A percentile compares a stretch with the other conserved stretches of the same genome.
phyloP scores from a whole-genome alignment of 2,113 vertebrate species.

The Charina bottae region DNA sequence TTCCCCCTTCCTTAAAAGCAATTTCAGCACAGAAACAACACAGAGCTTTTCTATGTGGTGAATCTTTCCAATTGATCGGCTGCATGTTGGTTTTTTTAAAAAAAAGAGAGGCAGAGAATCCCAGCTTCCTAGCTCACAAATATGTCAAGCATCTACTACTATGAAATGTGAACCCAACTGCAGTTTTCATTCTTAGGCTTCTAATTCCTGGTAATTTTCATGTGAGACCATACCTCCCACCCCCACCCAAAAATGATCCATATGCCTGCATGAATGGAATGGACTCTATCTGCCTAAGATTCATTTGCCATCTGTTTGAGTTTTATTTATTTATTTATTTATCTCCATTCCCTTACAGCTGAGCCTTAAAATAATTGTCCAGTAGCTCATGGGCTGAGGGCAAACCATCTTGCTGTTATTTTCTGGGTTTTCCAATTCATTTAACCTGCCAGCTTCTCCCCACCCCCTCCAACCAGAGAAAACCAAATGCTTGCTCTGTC shows the following conservation, averaged over 20 bases:
- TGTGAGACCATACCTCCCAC: slow-evolving; percentile 45
- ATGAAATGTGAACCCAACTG: slow-evolving; percentile 14
- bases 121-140: not conserved
- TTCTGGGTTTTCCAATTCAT: slow-evolving; percentile 73
- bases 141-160: slow-evolving; percentile 27
- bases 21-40: not conserved
- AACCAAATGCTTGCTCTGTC: slow-evolving; percentile 66
- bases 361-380: slow-evolving; percentile 77
- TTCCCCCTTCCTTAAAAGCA: not conserved
- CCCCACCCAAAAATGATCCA: slow-evolving; percentile 35
- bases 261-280: slow-evolving; percentile 64
- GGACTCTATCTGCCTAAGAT: slow-evolving; percentile 56
- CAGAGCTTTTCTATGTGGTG: slow-evolving; percentile 1
- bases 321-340: not conserved
- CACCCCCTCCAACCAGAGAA: slow-evolving; percentile 48
- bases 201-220: slow-evolving; percentile 57
- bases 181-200: slow-evolving; percentile 37
- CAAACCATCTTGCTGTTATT: slow-evolving; percentile 60
- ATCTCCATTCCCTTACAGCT: slow-evolving; percentile 64
- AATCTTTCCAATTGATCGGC: not conserved
- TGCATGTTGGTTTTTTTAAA: slow-evolving; percentile 15
- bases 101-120: slow-evolving; percentile 10
- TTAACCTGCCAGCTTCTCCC: slow-evolving; percentile 65
- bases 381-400: slow-evolving; percentile 71
- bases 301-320: slow-evolving; percentile 73